Conservation (phyloP, 2,113 vertebrate species). For the Microtus oregoni region DNA sequence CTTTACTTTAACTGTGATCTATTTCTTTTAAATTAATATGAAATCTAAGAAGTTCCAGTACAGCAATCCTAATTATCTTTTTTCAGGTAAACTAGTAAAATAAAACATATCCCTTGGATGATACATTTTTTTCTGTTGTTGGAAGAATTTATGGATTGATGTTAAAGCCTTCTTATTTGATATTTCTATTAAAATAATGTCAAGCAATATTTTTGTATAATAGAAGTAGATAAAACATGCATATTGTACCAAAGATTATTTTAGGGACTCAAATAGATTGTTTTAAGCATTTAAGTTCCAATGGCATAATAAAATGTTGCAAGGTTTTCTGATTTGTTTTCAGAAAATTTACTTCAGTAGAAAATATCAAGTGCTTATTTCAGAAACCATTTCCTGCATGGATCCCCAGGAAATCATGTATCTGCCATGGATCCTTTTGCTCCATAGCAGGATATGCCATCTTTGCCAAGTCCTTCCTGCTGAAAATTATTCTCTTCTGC, state of each 20-base stretch:
- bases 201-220: constrained; percentile 15
- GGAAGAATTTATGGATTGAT: background rate
- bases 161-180: background rate
- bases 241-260: background rate
- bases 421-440: constrained; percentile 79
- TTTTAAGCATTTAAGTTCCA: background rate
- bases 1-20: background rate
- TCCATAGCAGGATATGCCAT: constrained; percentile 74
- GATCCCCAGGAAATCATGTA: constrained; percentile 78
- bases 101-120: background rate
- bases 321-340: constrained; percentile 49
- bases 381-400: constrained; percentile 79
- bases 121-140: background rate
- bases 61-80: background rate
- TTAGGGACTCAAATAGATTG: background rate
- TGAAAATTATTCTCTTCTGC: constrained; percentile 77
- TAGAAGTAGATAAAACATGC: background rate
- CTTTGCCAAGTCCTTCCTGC: constrained; percentile 78
- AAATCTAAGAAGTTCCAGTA: background rate
- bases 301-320: background rate
- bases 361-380: constrained; percentile 67
- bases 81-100: background rate
- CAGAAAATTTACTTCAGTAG: constrained; percentile 50
- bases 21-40: background rate
- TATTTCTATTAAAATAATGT: background rate